phyloP scores from a whole-genome alignment of 2,797 vertebrate species.

The Galaxias olidus region DNA sequence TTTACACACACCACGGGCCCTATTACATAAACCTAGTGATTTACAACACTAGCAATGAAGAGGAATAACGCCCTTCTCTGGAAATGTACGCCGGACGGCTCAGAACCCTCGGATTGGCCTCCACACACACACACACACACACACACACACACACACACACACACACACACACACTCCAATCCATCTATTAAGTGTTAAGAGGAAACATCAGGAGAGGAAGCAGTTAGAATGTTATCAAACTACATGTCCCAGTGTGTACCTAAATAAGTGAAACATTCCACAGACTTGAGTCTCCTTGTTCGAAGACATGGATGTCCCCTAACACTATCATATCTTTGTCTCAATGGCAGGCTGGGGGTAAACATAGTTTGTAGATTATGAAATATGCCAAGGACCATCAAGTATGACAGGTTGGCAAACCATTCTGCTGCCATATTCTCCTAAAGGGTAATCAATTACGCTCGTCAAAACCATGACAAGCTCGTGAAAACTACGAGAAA shows the following conservation, averaged over 20 bases:
- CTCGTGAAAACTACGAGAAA: constrained; percentile 41
- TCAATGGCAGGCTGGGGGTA: constrained; percentile 26
- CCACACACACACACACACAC: background rate
- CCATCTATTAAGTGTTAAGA: no score
- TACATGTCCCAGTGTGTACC: constrained; percentile 11
- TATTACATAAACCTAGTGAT: background rate
- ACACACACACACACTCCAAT: no score
- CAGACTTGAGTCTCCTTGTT: constrained; percentile 31
- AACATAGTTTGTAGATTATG: constrained; percentile 24
- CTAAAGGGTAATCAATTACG: constrained; percentile 14
- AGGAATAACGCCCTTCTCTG: constrained; percentile 4
- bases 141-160: background rate
- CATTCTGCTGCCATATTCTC: constrained; percentile 34
- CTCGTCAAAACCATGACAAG: constrained; percentile 26
- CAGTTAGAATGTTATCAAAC: constrained; percentile 28
- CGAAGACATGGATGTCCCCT: constrained; percentile 12
- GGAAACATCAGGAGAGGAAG: background rate
- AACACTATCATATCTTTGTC: constrained; percentile 37
- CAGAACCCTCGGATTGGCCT: background rate
- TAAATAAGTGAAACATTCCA: constrained; percentile 24
- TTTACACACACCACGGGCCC: constrained; percentile 8
- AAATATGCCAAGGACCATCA: constrained; percentile 45
- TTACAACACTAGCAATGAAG: background rate
- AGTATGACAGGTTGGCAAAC: constrained; percentile 46
- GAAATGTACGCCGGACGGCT: background rate